A percentile compares a stretch with the other conserved stretches of the same genome.
Conservation (phyloP, 2,113 vertebrate genomes). For the Arizona elegans region DNA sequence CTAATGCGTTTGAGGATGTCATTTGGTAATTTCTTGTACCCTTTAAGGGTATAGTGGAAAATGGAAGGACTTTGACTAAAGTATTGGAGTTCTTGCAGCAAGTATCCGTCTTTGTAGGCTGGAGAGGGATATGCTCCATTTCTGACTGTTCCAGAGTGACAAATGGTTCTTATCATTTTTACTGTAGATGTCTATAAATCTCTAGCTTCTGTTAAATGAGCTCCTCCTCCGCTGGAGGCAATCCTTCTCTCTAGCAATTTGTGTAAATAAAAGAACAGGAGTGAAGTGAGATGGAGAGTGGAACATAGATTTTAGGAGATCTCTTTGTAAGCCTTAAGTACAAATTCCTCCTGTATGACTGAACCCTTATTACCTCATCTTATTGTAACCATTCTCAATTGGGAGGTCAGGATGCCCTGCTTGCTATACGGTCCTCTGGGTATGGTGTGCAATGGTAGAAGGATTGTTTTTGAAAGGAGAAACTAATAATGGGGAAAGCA, state of each 20-base stretch:
- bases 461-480: background rate
- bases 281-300: background rate
- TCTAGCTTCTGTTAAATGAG: conserved; percentile 17
- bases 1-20: background rate
- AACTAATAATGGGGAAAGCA: background rate
- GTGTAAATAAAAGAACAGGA: conserved; percentile 18
- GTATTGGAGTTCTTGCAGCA: background rate
- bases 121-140: background rate
- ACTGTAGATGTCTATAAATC: conserved; percentile 5
- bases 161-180: conserved; percentile 13
- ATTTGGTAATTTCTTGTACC: background rate
- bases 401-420: background rate
- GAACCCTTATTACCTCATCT: background rate
- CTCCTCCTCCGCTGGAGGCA: background rate
- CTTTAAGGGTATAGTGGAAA: background rate
- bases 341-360: background rate
- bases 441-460: background rate
- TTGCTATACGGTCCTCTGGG: background rate
- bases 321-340: background rate
- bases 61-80: conserved; percentile 12
- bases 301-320: background rate
- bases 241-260: background rate
- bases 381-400: background rate
- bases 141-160: conserved; percentile 8
- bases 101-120: background rate